These are phyloP conservation scores for Germaria angustata DNA, from an alignment of 2,888 invertebrate genomes.

Conservation along the genomic window DNA sequence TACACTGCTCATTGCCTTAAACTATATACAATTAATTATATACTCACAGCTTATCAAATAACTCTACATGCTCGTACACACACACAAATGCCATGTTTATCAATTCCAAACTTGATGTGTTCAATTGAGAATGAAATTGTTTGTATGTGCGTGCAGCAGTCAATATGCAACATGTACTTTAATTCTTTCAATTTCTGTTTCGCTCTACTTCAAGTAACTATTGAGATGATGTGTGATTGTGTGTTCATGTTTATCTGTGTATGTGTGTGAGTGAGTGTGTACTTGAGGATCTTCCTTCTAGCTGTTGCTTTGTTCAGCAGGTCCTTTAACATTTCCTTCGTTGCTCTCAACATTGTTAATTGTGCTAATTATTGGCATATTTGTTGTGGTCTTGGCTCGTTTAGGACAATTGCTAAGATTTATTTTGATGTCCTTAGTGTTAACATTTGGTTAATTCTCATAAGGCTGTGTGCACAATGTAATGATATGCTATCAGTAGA, in stretches of 20 bases:
- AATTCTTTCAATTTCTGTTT: conserved; percentile 50
- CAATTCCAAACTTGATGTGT: conserved; percentile 46
- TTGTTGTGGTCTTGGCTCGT: conserved; percentile 65
- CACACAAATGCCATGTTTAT: not conserved
- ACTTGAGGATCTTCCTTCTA: not conserved
- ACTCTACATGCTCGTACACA: not conserved
- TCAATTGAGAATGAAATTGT: conserved; percentile 65
- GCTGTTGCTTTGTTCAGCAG: not conserved
- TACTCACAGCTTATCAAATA: conserved; percentile 56
- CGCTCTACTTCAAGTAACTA: conserved; percentile 25
- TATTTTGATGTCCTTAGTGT: conserved; percentile 65
- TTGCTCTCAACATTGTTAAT: conserved; percentile 59
- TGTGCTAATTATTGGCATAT: conserved; percentile 67
- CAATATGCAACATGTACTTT: conserved; percentile 53
- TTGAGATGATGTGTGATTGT: not conserved
- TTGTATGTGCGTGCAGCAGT: conserved; percentile 21
- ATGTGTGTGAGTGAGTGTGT: not conserved
- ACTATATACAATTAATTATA: conserved; percentile 56
- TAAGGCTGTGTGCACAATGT: conserved; percentile 35
- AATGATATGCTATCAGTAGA: conserved; percentile 24
- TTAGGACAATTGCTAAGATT: conserved; percentile 65
- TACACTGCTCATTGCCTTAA: conserved; percentile 19
- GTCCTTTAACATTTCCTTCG: conserved; percentile 22
- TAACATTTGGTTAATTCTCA: conserved; percentile 65
- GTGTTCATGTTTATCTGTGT: not conserved